A percentile compares a stretch with the other conserved stretches of the same genome.
Conservation (phyloP, 2,113 vertebrate genomes). For the Leucopsar rothschildi region DNA sequence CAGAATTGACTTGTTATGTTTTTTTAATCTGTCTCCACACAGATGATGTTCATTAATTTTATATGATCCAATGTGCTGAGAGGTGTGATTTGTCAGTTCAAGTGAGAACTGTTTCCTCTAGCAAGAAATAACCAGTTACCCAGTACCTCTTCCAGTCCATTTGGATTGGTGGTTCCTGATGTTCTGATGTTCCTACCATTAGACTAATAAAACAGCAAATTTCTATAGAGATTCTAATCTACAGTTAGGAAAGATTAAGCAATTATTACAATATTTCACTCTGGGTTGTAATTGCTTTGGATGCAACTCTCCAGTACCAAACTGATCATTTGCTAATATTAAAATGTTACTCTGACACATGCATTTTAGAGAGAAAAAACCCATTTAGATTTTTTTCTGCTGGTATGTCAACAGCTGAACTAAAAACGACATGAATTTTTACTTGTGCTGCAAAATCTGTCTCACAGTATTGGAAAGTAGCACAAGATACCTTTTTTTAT, state of each 20-base stretch:
- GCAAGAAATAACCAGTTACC: neutral
- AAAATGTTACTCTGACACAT: neutral
- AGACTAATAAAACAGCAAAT: neutral
- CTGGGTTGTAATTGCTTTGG: neutral
- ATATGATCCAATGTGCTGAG: neutral
- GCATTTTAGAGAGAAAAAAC: neutral
- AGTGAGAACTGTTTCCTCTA: neutral
- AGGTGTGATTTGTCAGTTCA: neutral
- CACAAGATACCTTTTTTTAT: neutral
- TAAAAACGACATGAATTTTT: neutral
- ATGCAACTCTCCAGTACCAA: neutral
- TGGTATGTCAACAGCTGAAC: neutral
- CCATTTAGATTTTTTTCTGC: neutral
- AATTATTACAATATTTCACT: neutral
- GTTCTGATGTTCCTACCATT: neutral
- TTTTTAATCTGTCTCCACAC: neutral
- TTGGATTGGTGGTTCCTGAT: neutral
- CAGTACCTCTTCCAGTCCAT: neutral
- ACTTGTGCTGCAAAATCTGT: neutral
- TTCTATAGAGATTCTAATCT: neutral
- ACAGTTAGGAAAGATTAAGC: neutral
- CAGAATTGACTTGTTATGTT: neutral
- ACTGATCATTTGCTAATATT: neutral
- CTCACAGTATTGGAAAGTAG: neutral
- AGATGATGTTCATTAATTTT: neutral